These are phyloP conservation scores for Nymphalis c-album DNA, from an alignment of 2,888 invertebrate species.

Conservation along the genomic window DNA sequence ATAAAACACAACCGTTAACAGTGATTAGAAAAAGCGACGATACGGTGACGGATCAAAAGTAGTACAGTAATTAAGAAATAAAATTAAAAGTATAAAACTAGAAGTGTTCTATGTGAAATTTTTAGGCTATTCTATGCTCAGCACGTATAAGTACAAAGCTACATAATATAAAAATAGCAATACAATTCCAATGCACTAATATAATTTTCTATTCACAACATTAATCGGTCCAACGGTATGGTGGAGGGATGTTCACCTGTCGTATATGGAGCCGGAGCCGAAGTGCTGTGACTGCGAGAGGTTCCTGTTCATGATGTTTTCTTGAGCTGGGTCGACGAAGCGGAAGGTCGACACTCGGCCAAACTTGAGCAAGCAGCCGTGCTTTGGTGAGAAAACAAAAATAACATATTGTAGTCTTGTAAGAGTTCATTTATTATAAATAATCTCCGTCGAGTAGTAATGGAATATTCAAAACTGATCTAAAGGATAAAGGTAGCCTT, in stretches of 20 bases:
- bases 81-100: conserved; percentile 42
- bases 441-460: too few species aligned
- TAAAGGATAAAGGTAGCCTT: conserved; percentile 1
- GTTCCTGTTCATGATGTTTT: conserved; percentile 88
- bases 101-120: conserved; percentile 23
- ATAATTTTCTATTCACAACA: conserved; percentile 35
- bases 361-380: conserved; percentile 92
- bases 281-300: conserved; percentile 86
- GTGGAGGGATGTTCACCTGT: conserved; percentile 81
- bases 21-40: conserved; percentile 64
- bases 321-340: conserved; percentile 91
- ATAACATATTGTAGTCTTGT: neutral
- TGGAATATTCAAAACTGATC: neutral
- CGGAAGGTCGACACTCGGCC: conserved; percentile 93
- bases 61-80: conserved; percentile 48
- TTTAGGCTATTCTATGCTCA: conserved; percentile 32
- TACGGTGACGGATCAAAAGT: conserved; percentile 43
- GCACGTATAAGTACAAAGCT: conserved; percentile 23
- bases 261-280: conserved; percentile 89
- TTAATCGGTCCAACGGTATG: conserved; percentile 18
- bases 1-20: conserved; percentile 47
- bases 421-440: too few species aligned
- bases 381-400: conserved; percentile 68
- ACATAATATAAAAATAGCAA: conserved; percentile 29
- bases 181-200: conserved; percentile 20